phyloP scores from a whole-genome alignment of 1,140 invertebrate genomes.

The Lucilia cuprina region DNA sequence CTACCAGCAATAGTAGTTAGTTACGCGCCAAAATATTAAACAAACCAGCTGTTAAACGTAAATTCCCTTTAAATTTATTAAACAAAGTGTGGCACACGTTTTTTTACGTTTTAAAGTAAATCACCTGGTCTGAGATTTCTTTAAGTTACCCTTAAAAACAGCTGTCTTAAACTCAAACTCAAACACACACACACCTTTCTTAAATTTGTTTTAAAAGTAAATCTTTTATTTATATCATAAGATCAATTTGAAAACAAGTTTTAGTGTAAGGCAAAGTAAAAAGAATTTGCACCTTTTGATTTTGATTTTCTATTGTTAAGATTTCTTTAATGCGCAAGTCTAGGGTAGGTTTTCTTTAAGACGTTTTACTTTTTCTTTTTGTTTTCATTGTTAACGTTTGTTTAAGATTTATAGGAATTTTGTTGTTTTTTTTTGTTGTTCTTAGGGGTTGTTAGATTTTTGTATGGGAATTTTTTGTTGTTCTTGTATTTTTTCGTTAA shows the following conservation, averaged over 20 bases:
- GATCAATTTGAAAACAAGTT: neutral
- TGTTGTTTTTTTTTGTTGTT: neutral
- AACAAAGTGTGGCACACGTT: constrained; percentile 7
- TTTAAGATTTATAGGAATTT: neutral
- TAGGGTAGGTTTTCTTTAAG: neutral
- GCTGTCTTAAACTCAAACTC: neutral
- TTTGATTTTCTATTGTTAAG: neutral
- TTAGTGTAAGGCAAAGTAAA: too few species aligned
- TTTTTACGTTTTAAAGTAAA: neutral
- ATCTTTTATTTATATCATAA: neutral
- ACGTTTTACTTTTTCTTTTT: neutral
- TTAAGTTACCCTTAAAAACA: neutral
- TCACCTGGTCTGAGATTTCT: constrained; percentile 27
- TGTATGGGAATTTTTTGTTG: constrained; percentile 32
- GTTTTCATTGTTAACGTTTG: neutral
- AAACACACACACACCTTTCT: neutral
- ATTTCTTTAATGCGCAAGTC: constrained; percentile 10
- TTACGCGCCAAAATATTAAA: neutral
- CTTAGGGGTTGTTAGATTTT: neutral
- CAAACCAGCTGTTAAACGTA: neutral
- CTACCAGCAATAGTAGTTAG: neutral
- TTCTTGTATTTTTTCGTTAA: neutral
- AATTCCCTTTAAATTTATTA: neutral
- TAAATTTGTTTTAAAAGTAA: neutral
- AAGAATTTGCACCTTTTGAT: constrained; percentile 27